Evolutionary conservation across 2,888 invertebrate genomes (phyloP).

Genomic region (Chymomyza amoena): DNA sequence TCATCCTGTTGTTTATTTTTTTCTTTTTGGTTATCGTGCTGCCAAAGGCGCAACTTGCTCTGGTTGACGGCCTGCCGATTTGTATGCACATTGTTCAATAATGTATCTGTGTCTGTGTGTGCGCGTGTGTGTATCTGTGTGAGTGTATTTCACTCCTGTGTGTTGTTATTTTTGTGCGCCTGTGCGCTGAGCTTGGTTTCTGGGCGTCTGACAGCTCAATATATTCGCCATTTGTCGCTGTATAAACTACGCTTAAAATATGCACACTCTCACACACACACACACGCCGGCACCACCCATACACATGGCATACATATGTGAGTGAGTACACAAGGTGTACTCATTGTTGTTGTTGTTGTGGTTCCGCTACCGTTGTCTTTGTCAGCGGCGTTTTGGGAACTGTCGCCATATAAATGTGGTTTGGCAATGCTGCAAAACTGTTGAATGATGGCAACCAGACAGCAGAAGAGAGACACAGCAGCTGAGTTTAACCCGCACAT

Average conservation of each 20-base stretch:
- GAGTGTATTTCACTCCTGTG: background rate
- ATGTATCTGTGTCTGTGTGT: slow-evolving; percentile 27
- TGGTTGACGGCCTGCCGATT: slow-evolving; percentile 40
- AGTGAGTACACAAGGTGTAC: background rate
- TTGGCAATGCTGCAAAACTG: slow-evolving; percentile 64
- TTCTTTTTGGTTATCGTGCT: slow-evolving; percentile 16
- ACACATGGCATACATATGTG: slow-evolving; percentile 1
- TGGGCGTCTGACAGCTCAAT: slow-evolving; percentile 65
- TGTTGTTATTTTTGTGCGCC: slow-evolving; percentile 1
- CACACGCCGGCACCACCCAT: slow-evolving; percentile 14
- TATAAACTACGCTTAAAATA: slow-evolving; percentile 32
- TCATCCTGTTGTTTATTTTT: no score
- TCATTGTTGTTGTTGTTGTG: background rate
- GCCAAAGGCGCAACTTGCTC: slow-evolving; percentile 42
- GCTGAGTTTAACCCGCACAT: background rate
- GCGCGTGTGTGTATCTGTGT: slow-evolving; percentile 14
- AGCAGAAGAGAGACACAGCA: slow-evolving; percentile 17
- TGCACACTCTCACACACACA: slow-evolving; percentile 5
- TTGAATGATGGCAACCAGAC: slow-evolving; percentile 52
- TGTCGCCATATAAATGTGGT: slow-evolving; percentile 51
- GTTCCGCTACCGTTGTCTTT: slow-evolving; percentile 1
- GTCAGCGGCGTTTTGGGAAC: slow-evolving; percentile 21
- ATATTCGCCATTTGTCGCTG: slow-evolving; percentile 72
- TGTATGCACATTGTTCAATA: slow-evolving; percentile 63
- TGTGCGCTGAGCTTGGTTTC: slow-evolving; percentile 29